Percentiles rank a stretch among this genome's conserved stretches.
phyloP scores from a whole-genome alignment of 2,888 invertebrate genomes.

The Periphyllus acericola region DNA sequence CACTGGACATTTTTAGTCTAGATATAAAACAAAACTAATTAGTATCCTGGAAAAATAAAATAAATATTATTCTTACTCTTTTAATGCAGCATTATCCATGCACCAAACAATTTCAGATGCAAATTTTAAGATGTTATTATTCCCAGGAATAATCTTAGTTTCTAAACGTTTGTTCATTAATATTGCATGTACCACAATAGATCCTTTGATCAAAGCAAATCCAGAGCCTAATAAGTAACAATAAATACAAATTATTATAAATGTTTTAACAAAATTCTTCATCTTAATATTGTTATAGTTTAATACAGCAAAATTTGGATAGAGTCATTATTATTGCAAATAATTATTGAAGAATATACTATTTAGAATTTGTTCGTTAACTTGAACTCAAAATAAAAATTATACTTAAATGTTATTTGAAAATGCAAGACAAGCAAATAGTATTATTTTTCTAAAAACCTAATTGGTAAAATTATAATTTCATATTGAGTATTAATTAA shows the following conservation, averaged over 20 bases:
- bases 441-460: too few relatives aligned
- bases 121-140: conserved; percentile 25
- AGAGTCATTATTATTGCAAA: too few relatives aligned
- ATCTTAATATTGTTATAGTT: too few relatives aligned
- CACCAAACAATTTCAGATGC: conserved; percentile 8
- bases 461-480: too few relatives aligned
- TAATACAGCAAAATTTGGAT: too few relatives aligned
- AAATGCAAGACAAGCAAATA: too few relatives aligned
- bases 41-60: background rate
- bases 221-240: conserved; percentile 20
- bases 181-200: conserved; percentile 29
- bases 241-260: background rate
- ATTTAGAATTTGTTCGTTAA: too few relatives aligned
- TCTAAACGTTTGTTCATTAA: background rate
- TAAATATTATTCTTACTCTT: conserved; percentile 19
- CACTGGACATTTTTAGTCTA: conserved; percentile 35
- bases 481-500: too few relatives aligned
- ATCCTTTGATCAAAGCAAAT: conserved; percentile 49
- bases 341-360: too few relatives aligned
- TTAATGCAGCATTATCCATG: conserved; percentile 16
- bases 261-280: background rate
- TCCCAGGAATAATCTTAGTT: background rate
- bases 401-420: too few relatives aligned
- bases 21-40: conserved; percentile 1
- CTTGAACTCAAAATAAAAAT: too few relatives aligned